Percentiles rank a stretch among this genome's conserved stretches.
These are phyloP conservation scores for Rhipidura dahli DNA, from an alignment of 2,113 vertebrate genomes.

Conservation along the genomic window DNA sequence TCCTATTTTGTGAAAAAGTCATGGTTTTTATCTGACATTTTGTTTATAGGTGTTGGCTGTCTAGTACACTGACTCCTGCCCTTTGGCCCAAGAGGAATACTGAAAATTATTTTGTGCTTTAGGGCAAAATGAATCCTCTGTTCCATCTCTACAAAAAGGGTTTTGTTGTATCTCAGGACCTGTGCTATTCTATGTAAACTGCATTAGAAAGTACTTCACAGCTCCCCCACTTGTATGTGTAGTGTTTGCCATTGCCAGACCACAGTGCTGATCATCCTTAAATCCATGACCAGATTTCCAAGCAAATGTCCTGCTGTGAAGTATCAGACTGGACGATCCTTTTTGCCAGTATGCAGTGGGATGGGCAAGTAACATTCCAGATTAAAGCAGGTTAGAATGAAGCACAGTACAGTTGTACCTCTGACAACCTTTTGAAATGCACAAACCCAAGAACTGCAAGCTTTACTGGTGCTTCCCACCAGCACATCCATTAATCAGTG, in stretches of 20 bases:
- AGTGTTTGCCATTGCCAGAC: neutral
- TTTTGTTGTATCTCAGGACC: neutral
- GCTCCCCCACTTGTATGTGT: fast-evolving
- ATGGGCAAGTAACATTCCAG: neutral
- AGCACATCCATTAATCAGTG: neutral
- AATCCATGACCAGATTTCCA: neutral
- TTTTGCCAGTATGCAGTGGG: neutral
- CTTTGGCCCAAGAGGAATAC: neutral
- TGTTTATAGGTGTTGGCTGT: neutral
- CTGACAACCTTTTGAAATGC: neutral
- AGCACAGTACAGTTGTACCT: fast-evolving
- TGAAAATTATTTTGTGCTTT: neutral
- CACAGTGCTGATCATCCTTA: neutral
- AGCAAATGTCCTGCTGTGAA: neutral
- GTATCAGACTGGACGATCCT: neutral
- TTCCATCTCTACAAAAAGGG: neutral
- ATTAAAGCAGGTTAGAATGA: neutral
- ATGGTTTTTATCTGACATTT: neutral
- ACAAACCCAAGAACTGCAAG: neutral
- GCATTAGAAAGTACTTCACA: neutral
- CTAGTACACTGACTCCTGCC: neutral
- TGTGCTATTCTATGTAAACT: neutral
- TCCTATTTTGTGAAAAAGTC: neutral
- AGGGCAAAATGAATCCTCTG: neutral
- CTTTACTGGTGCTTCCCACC: neutral